Base-by-base conservation (phyloP, 2,888 invertebrate species). In the Drosophila birchii region DNA sequence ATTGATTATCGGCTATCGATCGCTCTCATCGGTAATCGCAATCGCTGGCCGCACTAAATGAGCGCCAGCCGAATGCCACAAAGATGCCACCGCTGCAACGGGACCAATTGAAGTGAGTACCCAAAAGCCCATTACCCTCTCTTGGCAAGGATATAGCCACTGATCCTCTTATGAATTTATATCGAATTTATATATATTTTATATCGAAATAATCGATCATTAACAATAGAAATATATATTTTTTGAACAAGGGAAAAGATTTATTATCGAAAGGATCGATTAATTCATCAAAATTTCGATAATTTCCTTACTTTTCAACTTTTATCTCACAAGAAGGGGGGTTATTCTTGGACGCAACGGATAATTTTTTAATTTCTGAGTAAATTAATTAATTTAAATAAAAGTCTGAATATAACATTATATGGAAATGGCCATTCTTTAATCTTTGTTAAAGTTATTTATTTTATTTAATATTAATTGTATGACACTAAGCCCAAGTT, bases 71-170 rank as follows among this genome's bases (percentile, higher is more conserved):
- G 81, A 66, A 51, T 63, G 77, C 81, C 69, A 83, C 66, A 68
- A 88, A 88, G 77, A 86, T 86, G 85, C 78, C 87, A 88, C 87
- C 85, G 77, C 78, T 84, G 79, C 85, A 81, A 86, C 86, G 78
- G 49, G 53, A 66, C 72, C 79, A 84, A 79, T 79, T 86, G 56
- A 80, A 79, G 85, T 86, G 64, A 86, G 85, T 84, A n/a, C 34
- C 36, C 18, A 18, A 16, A 3, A 0, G 1, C 2, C 9, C 16
- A 7, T 32, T 6, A 9, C 9, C 38, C 36, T 5, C 36, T 4
- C 8, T 51, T 34, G 20, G 34, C 34, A 36, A 36, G 51, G 36
- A 53, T 36, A 53, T 36, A 53, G 51, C 51, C 23, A 8, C 16
- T 18, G 16, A 23, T 36, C 34, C 9, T 14, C 32, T 14, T 0